Evolutionary conservation across 2,888 invertebrate species (phyloP).

Genomic region (Coremacera marginata): DNA sequence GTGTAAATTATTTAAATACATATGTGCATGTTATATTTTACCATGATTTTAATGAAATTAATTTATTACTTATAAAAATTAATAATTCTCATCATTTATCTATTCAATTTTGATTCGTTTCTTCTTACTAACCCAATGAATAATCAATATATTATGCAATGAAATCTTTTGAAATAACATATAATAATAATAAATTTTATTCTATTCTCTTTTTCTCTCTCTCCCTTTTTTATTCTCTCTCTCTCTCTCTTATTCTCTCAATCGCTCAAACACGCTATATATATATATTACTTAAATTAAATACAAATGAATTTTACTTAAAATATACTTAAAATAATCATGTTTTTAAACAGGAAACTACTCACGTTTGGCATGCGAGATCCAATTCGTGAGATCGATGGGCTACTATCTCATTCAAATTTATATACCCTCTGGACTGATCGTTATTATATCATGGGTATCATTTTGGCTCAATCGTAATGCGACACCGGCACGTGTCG

Average conservation of each 20-base stretch:
- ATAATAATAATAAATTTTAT: slow-evolving; percentile 53
- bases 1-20: background rate
- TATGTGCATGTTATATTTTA: background rate
- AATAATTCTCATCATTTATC: slow-evolving; percentile 25
- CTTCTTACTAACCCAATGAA: slow-evolving; percentile 23
- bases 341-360: slow-evolving; percentile 82
- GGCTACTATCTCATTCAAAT: slow-evolving; percentile 99
- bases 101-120: slow-evolving; percentile 16
- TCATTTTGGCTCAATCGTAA: slow-evolving; percentile 97
- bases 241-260: background rate
- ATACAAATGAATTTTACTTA: background rate
- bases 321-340: background rate
- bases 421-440: slow-evolving; percentile 96
- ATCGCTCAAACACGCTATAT: background rate
- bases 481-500: slow-evolving; percentile 93
- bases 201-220: slow-evolving; percentile 51
- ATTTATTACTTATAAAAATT: slow-evolving; percentile 7
- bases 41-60: background rate
- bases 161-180: slow-evolving; percentile 35
- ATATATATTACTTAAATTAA: background rate
- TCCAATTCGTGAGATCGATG: slow-evolving; percentile 97
- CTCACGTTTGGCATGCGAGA: slow-evolving; percentile 95
- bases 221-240: slow-evolving; percentile 2
- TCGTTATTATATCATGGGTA: slow-evolving; percentile 97
- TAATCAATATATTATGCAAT: slow-evolving; percentile 10